Evolutionary conservation across 1,140 invertebrate genomes (phyloP).

Genomic region (Nomia melanderi): DNA sequence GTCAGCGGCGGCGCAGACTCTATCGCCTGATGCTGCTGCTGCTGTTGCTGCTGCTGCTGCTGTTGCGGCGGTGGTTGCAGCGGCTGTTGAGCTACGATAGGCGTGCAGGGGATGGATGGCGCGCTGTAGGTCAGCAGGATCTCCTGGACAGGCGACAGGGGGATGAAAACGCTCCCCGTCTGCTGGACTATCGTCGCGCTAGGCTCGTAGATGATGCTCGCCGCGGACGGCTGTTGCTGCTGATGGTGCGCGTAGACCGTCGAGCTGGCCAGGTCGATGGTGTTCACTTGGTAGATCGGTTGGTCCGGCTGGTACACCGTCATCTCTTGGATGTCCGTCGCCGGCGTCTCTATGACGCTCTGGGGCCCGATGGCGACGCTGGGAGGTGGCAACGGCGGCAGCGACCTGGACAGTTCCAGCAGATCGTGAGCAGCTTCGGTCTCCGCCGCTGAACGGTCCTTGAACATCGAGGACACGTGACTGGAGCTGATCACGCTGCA

Average conservation of each 20-base stretch:
- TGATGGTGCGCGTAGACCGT: conserved; percentile 61
- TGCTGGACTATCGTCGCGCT: conserved; percentile 71
- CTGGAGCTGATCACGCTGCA: conserved; percentile 27
- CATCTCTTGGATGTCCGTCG: conserved; percentile 79
- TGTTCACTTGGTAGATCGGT: conserved; percentile 77
- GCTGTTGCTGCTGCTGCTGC: conserved; percentile 29
- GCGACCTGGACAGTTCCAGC: conserved; percentile 89
- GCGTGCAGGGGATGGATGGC: conserved; percentile 73
- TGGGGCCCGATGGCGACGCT: conserved; percentile 81
- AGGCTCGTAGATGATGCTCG: conserved; percentile 76
- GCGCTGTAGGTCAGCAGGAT: conserved; percentile 77
- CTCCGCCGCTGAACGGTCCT: conserved; percentile 87
- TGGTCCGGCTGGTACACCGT: conserved; percentile 76
- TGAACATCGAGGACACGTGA: conserved; percentile 77
- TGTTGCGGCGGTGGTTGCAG: conserved; percentile 39
- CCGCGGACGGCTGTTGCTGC: conserved; percentile 55
- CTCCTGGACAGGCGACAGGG: conserved; percentile 75
- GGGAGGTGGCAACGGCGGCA: conserved; percentile 87
- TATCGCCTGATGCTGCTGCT: conserved; percentile 47
- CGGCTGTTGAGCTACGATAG: conserved; percentile 63
- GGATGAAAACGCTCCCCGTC: conserved; percentile 76
- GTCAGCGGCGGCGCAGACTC: conserved; percentile 81
- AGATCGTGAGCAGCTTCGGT: conserved; percentile 92
- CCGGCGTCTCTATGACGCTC: conserved; percentile 77
- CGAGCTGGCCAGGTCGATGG: conserved; percentile 48